These are phyloP conservation scores for Columba livia DNA, from an alignment of 2,113 vertebrate genomes.

Conservation along the genomic window DNA sequence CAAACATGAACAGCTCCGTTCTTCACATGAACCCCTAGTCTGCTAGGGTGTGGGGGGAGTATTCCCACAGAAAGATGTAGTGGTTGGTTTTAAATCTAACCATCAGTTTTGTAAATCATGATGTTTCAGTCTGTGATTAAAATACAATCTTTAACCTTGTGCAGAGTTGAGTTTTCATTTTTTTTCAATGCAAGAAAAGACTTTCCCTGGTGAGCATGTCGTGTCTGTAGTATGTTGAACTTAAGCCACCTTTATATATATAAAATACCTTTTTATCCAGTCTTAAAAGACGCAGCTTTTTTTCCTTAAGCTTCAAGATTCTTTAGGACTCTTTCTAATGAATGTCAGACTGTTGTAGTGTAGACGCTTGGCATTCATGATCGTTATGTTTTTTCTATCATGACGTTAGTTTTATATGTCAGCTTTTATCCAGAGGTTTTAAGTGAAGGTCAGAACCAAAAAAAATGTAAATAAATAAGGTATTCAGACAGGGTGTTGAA, in stretches of 20 bases:
- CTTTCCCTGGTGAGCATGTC: background rate
- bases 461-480: background rate
- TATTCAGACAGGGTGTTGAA: background rate
- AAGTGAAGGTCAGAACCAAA: background rate
- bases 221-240: background rate
- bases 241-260: background rate
- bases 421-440: background rate
- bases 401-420: background rate
- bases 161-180: slow-evolving; percentile 53
- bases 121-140: slow-evolving; percentile 73
- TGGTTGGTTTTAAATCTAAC: slow-evolving; percentile 72
- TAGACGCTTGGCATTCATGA: background rate
- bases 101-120: slow-evolving; percentile 74
- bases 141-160: slow-evolving; percentile 68
- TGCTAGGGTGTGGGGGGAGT: slow-evolving; percentile 41
- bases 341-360: background rate
- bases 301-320: background rate
- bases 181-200: background rate
- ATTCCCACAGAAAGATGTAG: slow-evolving; percentile 60
- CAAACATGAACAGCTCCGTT: slow-evolving; percentile 57
- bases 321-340: background rate
- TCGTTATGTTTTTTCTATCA: background rate
- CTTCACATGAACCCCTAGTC: slow-evolving; percentile 51
- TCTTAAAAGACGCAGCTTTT: background rate
- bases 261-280: background rate